phyloP scores from a whole-genome alignment of 2,797 vertebrate species.

The Tokudaia tokunoshimensis region DNA sequence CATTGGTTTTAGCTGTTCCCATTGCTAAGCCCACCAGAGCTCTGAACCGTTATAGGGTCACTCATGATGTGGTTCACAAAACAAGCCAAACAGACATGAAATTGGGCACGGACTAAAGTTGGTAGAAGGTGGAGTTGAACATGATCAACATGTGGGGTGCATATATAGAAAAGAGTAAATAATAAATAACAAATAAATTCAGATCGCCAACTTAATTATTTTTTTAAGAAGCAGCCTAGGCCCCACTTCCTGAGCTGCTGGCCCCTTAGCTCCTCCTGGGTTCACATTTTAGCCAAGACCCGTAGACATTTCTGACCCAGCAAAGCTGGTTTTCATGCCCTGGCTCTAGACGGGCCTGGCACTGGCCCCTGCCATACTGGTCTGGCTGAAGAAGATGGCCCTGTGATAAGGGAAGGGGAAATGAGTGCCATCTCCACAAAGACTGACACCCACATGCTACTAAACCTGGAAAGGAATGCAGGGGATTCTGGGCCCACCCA shows the following conservation, averaged over 20 bases:
- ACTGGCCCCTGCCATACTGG: fast-evolving
- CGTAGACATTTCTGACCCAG: not conserved
- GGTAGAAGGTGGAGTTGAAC: not conserved
- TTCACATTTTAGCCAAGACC: too few relatives aligned
- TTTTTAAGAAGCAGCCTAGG: not conserved
- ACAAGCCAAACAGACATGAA: not conserved
- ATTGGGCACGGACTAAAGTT: not conserved
- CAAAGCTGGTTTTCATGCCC: not conserved
- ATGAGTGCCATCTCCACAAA: not conserved
- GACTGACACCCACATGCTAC: not conserved
- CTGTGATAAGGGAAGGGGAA: not conserved
- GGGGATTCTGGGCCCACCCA: not conserved
- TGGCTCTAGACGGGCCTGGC: too few relatives aligned
- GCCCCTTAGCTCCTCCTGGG: fast-evolving
- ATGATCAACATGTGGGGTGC: not conserved
- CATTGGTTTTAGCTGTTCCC: not conserved
- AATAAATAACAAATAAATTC: not conserved
- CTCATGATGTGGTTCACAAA: not conserved
- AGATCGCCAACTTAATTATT: not conserved
- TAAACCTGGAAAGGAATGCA: fast-evolving
- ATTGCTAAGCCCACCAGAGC: not conserved
- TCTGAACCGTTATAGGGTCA: not conserved
- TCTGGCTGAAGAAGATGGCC: not conserved
- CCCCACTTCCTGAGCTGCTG: not conserved
- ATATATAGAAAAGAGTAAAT: not conserved